phyloP scores from a whole-genome alignment of 2,113 vertebrate species.

The Atlantisia rogersi region DNA sequence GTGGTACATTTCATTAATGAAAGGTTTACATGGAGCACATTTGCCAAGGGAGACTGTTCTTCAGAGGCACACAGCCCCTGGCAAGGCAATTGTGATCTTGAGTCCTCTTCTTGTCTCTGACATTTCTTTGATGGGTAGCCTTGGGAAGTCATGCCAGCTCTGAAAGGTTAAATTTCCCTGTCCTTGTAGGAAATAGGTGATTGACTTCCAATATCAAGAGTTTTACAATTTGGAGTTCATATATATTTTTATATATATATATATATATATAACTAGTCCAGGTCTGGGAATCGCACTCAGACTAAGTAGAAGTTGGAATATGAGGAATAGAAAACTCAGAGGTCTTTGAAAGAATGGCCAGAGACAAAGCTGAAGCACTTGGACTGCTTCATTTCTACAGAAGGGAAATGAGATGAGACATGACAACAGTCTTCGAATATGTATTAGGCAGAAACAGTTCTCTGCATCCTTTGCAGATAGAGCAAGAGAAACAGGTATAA shows the following conservation, averaged over 20 bases:
- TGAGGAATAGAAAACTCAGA: background rate
- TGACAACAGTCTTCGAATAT: constrained; percentile 29
- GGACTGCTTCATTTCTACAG: background rate
- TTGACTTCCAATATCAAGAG: background rate
- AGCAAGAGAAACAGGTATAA: background rate
- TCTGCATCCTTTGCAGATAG: background rate
- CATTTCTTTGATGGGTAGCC: background rate
- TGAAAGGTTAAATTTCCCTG: background rate
- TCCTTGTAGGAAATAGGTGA: background rate
- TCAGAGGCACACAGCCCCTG: background rate
- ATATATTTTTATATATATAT: no score
- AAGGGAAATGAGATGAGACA: constrained; percentile 17
- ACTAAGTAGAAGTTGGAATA: background rate
- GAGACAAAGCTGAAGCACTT: background rate
- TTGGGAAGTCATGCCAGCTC: background rate
- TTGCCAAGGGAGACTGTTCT: background rate
- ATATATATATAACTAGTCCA: background rate
- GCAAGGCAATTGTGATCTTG: background rate
- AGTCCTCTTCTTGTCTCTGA: background rate
- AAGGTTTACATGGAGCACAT: background rate
- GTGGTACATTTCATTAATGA: background rate
- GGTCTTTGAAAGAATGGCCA: background rate
- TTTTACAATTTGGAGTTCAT: background rate
- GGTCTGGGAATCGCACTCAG: background rate
- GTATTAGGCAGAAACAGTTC: constrained; percentile 1